Percentiles rank a stretch among this genome's conserved stretches.
Conservation (phyloP, 2,797 vertebrate genomes). For the Cossypha dichroa region DNA sequence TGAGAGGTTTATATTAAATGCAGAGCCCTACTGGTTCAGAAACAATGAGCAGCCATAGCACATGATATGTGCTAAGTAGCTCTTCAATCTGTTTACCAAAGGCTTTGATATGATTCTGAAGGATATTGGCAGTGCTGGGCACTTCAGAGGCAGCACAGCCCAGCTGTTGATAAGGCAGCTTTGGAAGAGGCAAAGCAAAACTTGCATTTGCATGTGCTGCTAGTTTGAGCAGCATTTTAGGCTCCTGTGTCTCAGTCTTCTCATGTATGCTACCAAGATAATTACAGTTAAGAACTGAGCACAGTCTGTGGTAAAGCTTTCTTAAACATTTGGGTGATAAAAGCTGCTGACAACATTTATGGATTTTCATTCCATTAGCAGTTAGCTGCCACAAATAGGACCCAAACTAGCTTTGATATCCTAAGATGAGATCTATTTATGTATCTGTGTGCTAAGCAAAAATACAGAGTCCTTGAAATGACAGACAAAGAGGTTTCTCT, state of each 20-base stretch:
- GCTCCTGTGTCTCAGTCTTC: neutral
- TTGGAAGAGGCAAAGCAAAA: neutral
- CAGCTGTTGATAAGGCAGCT: neutral
- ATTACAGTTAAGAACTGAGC: neutral
- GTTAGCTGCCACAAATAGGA: constrained; percentile 1
- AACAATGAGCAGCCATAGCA: neutral
- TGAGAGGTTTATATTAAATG: neutral
- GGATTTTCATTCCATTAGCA: constrained; percentile 31
- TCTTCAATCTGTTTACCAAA: neutral
- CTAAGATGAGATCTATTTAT: neutral
- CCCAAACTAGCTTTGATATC: neutral
- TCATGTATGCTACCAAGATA: neutral
- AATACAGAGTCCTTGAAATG: neutral
- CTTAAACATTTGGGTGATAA: neutral
- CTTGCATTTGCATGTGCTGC: neutral
- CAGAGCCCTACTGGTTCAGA: neutral
- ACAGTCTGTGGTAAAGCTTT: neutral
- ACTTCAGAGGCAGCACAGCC: neutral
- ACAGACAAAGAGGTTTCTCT: neutral
- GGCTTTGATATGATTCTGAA: neutral
- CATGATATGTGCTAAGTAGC: neutral
- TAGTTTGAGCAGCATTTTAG: neutral
- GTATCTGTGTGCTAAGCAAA: constrained; percentile 1
- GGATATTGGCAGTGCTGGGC: neutral
- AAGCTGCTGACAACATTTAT: neutral